Base-by-base conservation (phyloP, 2,888 invertebrate species). In the Muscina levida region DNA sequence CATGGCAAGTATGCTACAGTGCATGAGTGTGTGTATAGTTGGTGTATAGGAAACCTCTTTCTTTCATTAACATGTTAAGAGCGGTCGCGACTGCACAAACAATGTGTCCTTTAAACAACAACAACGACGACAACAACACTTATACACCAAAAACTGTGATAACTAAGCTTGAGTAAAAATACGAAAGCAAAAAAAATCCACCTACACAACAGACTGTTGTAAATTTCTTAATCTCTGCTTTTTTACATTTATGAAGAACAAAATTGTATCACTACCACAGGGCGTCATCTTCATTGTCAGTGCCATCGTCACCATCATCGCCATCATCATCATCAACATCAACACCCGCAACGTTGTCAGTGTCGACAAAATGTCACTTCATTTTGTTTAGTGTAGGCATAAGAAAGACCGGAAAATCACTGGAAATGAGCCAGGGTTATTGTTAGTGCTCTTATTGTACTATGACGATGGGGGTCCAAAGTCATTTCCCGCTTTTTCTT, bases 401-500 rank as follows among this genome's bases (percentile, higher is more conserved):
- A n/a, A 65, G 46, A 74, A 57, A 67, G 37, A 31, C 66, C 73
- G 68, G 67, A 74, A 62, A 75, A 75, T 75, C 62, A 39, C 48
- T 51, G 59, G 39, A 17, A 70, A 26, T 66, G 66, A 66, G 66
- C 24, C n/a, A n/a, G 46, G 46, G 57, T 24, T 31, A 57, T 67
- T 46, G 51, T 67, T 46, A 22, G 6, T 72, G 42, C 1, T 46
- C 6, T 57, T 13, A 6, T 10, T 31, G 13, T 66, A 3, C 31
- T 31, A 5, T 53, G 46, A 6, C 11, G 26, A 3, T 17, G n/a
- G n/a, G n/a, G 39, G 39, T 70, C 24, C 13, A 56, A 53, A 70
- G n/a, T 59, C 59, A 59, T 59, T 59, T 59, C 39, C 39, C 15
- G 17, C 59, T 24, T 39, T 71, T 71, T 65, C 48, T 56, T 62